Base-by-base conservation (phyloP, 2,113 vertebrate genomes). In the Parus major region DNA sequence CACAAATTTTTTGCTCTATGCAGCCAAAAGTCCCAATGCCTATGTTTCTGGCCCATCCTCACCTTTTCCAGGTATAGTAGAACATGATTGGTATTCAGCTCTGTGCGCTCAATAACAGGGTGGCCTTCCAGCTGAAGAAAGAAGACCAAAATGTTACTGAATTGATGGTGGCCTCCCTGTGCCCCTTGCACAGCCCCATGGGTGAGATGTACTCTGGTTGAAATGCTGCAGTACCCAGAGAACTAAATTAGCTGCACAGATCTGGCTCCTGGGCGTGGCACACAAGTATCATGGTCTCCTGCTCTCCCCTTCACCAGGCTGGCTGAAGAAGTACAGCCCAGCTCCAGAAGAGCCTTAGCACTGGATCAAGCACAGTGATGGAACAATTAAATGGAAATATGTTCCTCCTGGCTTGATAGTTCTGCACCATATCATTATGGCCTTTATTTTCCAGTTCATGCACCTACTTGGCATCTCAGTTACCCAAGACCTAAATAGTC, bases 21-120 rank as follows among this genome's bases (percentile, higher is more conserved):
- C 31, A 29, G 25, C 13, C 49, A 52, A 5, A 39, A 24, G 31
- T n/a, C 39, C 21, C 49, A 28, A 2, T 8, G 18, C 4, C 46
- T 24, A 5, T 25, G 7, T 39, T 69, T 60, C 44, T 83, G 19
- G 13, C 41, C 14, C 25, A 12, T 39, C 15, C 28, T 88, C 61
- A 95, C 95, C 88, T 90, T 88, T n/a, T 95, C 91, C 66, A 96
- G 39, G 15, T 96, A 96, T 7, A 95, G 29, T 1, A 96, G 86
- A 36, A 94, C 79, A 1, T 94, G 95, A 56, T 95, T 96, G 44
- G 75, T 56, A 27, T 22, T 94, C 61, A 93, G 1, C 35, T 96
- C 95, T 19, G 94, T 94, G 35, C 94, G 95, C 44, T 95, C 60
- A 55, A 95, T 59, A 16, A 55, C 1, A 0, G 44, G 21, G 42